Base-by-base conservation (phyloP, 2,888 invertebrate genomes). In the Mylabris sibirica region DNA sequence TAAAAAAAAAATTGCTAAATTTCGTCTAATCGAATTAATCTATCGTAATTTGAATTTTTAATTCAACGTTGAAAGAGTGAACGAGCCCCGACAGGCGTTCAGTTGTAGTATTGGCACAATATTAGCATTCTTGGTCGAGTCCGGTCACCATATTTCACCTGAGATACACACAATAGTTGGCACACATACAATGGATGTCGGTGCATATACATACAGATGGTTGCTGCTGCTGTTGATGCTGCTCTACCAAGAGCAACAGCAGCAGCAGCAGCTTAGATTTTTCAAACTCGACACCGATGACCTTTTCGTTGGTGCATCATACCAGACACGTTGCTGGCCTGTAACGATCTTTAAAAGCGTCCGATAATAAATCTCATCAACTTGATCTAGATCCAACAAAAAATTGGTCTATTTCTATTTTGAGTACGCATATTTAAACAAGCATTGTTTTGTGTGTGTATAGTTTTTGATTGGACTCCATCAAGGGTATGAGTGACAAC, bases 41-140 rank as follows among this genome's bases (percentile, higher is more conserved):
- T 76, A 75, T 77, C 75, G 71, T 70, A 73, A 77, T 76, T 78
- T 74, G 70, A 69, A 76, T 76, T 76, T 75, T 78, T 77, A 73
- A 75, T 73, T 72, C 72, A 60, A 65, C 67, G 67, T 64, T 66
- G 64, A 64, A 57, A 64, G 69, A 22, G n/a, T 3, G 64, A 66
- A 67, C 60, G 57, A 61, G 67, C 66, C n/a, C n/a, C n/a, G n/a
- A n/a, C 63, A 67, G 75, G 73, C 73, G 74, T 77, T 74, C 74
- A 67, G 1, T 30, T 74, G 65, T 59, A 53, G 69, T 69, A 71
- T 66, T 70, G 68, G 67, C 72, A 68, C 72, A 74, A 77, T 77
- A 78, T 77, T 77, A 77, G 76, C 76, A 78, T 78, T 78, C 77
- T 70, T 72, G 74, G 70, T 70, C 70, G 72, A 66, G 71, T 71